Base-by-base conservation (phyloP, 1,140 invertebrate genomes). In the Radopholus similis region DNA sequence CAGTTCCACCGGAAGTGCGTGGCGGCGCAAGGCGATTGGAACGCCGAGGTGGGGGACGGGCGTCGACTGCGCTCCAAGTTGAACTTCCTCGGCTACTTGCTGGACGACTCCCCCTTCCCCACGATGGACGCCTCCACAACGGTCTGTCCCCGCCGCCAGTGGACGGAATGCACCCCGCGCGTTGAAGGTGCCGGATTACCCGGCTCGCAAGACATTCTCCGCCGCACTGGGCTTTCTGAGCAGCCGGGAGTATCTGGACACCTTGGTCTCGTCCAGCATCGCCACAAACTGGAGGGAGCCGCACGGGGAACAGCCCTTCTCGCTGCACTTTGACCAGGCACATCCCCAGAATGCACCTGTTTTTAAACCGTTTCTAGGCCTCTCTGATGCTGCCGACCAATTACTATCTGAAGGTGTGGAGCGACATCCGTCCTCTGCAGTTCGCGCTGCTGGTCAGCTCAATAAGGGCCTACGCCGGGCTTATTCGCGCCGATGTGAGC, bases 221-320 rank as follows among this genome's bases (percentile, higher is more conserved):
- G 28, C 18, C 53, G 38, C 28, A 18, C 40, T 65, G 15, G 64
- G 64, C 32, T 58, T 60, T 37, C 40, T 65, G 53, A 60, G 53
- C 40, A 58, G 35, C 18, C 40, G 38, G 23, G 47, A 60, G 4
- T 26, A 53, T 23, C 18, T 65, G 26, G 38, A 65, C 34, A 67
- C 51, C n/a, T 49, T 65, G 3, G 54, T 65, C 18, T 18, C 51
- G 8, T 51, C 59, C 34, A 38, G 64, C 32, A 54, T 66, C 23
- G 44, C 53, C n/a, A 34, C 64, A 6, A 65, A 65, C 35, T 65
- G 64, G 64, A 51, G 40, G 15, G 32, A 65, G 21, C 64, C 64
- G 18, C 51, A 59, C 13, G 40, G 64, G 11, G 51, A 65, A 13
- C 60, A 63, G n/a, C 60, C 60, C 13, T 64, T 21, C 53, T 34